phyloP scores from a whole-genome alignment of 2,113 vertebrate species.

The Steatornis caripensis region DNA sequence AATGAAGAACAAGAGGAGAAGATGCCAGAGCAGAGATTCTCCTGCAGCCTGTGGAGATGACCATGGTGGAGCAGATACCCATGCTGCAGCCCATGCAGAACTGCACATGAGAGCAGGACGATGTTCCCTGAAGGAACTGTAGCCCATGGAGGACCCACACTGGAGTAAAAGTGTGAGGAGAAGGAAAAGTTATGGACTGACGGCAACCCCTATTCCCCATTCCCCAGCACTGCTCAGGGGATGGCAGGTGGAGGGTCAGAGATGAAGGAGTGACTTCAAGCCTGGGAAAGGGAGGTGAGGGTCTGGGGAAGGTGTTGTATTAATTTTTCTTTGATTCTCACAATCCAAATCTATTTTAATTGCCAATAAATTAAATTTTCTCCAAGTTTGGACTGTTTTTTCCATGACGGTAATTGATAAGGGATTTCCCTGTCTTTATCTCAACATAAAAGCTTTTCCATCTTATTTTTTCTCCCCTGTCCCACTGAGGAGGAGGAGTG shows the following conservation, averaged over 20 bases:
- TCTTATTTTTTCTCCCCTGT: background rate
- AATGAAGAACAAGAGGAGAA: background rate
- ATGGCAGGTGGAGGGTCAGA: fast-evolving
- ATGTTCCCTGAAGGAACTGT: background rate
- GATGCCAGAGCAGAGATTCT: background rate
- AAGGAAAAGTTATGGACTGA: background rate
- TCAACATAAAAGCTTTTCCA: fast-evolving
- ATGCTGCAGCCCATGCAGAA: background rate
- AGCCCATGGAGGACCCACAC: background rate
- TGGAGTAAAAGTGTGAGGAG: background rate
- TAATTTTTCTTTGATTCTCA: background rate
- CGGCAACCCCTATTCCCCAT: background rate
- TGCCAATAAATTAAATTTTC: background rate
- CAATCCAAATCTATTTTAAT: background rate
- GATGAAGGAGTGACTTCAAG: background rate
- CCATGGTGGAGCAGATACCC: fast-evolving
- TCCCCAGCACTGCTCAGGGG: background rate
- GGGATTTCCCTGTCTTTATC: no score
- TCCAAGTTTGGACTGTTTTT: background rate
- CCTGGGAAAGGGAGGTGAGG: background rate
- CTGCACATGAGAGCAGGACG: background rate
- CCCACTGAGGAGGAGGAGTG: background rate
- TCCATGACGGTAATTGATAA: background rate
- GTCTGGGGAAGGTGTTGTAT: background rate
- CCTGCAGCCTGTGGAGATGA: background rate